phyloP scores from a whole-genome alignment of 1,140 invertebrate genomes.

The Lithobius niger region DNA sequence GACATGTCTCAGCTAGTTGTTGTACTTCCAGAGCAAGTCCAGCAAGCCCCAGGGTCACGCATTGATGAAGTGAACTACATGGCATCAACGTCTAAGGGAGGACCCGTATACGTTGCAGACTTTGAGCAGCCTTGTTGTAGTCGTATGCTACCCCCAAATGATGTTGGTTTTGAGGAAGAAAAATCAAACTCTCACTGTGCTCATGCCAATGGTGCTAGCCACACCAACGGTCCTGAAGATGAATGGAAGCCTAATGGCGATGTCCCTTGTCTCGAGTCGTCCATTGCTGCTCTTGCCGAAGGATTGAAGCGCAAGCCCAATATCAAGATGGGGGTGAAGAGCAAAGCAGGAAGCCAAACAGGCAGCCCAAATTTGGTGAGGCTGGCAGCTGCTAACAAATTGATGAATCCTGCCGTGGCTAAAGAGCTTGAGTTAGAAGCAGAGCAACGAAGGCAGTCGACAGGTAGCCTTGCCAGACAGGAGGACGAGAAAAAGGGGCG shows the following conservation, averaged over 20 bases:
- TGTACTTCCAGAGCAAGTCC: too few relatives aligned
- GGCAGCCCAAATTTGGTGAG: background rate
- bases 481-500: constrained; percentile 8
- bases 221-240: background rate
- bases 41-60: background rate
- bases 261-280: background rate
- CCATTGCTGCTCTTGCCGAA: background rate
- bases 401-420: background rate
- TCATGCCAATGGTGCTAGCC: background rate
- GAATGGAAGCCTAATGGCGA: background rate
- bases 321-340: constrained; percentile 5
- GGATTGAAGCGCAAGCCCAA: background rate
- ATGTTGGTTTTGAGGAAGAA: background rate
- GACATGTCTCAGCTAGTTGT: too few relatives aligned
- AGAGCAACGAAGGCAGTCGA: background rate
- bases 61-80: background rate
- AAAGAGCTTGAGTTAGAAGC: background rate
- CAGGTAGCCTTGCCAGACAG: constrained; percentile 2
- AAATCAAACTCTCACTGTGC: background rate
- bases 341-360: background rate
- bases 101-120: background rate
- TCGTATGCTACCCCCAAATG: background rate
- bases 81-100: background rate
- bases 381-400: background rate
- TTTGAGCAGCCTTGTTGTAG: background rate